Evolutionary conservation across 2,888 invertebrate species (phyloP).

Genomic region (Periphyllus acericola): DNA sequence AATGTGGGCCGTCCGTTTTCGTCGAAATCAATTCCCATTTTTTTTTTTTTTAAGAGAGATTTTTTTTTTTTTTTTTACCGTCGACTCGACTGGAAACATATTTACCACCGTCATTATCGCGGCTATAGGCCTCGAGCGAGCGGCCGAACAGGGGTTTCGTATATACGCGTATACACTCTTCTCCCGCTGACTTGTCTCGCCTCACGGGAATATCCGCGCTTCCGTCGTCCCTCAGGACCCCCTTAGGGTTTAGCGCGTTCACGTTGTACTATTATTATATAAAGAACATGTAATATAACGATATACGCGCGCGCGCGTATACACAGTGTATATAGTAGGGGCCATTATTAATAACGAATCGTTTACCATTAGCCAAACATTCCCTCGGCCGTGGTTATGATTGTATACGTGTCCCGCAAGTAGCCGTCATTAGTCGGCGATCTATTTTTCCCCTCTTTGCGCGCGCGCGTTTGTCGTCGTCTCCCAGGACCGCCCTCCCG

Average conservation of each 20-base stretch:
- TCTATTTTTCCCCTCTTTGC: neutral
- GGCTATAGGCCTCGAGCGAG: neutral
- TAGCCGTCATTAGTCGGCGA: slow-evolving; percentile 24
- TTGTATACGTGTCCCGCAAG: neutral
- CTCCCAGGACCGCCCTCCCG: neutral
- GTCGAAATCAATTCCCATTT: neutral
- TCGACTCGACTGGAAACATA: neutral
- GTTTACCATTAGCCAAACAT: slow-evolving; percentile 43
- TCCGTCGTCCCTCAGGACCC: neutral
- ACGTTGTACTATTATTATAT: neutral
- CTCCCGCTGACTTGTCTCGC: neutral
- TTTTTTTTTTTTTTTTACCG: neutral
- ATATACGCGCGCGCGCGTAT: too few species aligned
- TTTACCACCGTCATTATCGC: neutral
- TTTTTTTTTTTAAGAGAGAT: too few species aligned
- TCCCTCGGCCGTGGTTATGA: neutral
- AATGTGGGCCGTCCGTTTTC: neutral
- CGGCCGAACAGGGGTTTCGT: neutral
- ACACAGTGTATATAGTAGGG: neutral
- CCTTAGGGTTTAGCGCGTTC: neutral
- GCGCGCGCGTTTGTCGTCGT: neutral
- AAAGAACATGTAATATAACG: neutral
- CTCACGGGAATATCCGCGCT: slow-evolving; percentile 2
- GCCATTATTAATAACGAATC: slow-evolving; percentile 21
- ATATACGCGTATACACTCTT: neutral